Conservation (phyloP, 2,113 vertebrate species). For the Gobiocypris rarus region DNA sequence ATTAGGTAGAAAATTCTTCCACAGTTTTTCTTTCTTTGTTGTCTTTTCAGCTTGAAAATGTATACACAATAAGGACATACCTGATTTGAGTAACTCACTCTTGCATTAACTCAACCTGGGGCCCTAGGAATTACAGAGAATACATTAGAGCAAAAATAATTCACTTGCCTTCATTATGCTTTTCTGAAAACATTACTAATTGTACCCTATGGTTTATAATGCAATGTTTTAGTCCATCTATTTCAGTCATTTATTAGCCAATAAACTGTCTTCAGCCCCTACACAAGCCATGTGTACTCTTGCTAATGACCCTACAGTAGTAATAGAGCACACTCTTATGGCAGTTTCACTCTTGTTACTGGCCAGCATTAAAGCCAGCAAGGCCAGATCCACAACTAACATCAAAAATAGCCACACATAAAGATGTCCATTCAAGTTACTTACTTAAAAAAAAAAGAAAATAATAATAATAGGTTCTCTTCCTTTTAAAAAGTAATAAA, state of each 20-base stretch:
- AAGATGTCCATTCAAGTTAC: neutral
- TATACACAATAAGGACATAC: neutral
- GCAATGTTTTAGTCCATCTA: neutral
- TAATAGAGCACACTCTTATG: neutral
- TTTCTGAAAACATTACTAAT: constrained; percentile 1
- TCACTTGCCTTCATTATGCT: neutral
- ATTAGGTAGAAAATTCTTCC: neutral
- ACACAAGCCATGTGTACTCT: neutral
- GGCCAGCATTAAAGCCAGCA: neutral
- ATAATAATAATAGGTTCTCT: neutral
- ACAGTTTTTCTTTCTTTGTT: neutral
- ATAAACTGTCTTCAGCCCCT: neutral
- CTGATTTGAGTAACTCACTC: neutral
- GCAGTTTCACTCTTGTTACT: neutral
- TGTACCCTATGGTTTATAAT: neutral
- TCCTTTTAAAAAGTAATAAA: neutral
- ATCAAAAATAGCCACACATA: neutral
- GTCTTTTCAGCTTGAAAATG: neutral
- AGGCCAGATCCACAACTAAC: neutral
- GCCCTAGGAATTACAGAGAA: neutral
- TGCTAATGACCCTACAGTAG: neutral
- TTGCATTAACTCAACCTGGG: neutral
- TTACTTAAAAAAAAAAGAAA: neutral
- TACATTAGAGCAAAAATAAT: neutral
- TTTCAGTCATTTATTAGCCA: constrained; percentile 14